These are phyloP conservation scores for Onchidella celtica DNA, from an alignment of 2,888 invertebrate genomes.

Conservation along the genomic window DNA sequence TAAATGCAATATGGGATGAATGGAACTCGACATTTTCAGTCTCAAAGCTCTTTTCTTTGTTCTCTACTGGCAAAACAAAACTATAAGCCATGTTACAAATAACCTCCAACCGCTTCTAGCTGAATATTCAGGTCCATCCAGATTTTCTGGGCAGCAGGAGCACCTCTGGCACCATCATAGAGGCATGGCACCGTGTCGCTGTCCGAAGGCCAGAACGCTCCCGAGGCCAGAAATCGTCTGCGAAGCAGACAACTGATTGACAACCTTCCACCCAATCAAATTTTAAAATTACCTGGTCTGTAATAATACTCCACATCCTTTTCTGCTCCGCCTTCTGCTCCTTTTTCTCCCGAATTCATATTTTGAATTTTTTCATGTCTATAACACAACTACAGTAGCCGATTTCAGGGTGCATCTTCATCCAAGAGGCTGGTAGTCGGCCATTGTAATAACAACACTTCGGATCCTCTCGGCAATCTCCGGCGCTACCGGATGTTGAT, in stretches of 20 bases:
- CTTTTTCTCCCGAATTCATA: constrained; percentile 73
- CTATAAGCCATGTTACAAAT: too few relatives aligned
- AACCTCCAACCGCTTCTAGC: too few relatives aligned
- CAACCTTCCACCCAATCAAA: background rate
- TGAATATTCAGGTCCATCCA: too few relatives aligned
- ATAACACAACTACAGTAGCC: constrained; percentile 49
- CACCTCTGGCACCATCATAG: constrained; percentile 18
- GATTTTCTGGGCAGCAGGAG: background rate
- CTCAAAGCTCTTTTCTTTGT: background rate
- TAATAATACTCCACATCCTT: constrained; percentile 74
- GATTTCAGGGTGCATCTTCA: constrained; percentile 60
- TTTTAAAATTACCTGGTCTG: constrained; percentile 67
- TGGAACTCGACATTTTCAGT: background rate
- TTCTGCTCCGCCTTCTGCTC: constrained; percentile 71
- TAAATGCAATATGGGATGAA: constrained; percentile 10
- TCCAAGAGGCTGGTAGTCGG: constrained; percentile 61
- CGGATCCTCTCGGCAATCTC: constrained; percentile 66
- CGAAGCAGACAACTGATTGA: background rate
- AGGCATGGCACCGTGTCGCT: constrained; percentile 36
- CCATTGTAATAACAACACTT: constrained; percentile 73
- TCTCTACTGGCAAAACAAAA: background rate
- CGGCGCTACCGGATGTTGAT: constrained; percentile 59
- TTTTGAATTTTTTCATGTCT: constrained; percentile 52
- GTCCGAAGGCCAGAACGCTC: constrained; percentile 26
- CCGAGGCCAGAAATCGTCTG: background rate